Conservation (phyloP, 2,888 invertebrate genomes). For the Orchesellides sinensis region DNA sequence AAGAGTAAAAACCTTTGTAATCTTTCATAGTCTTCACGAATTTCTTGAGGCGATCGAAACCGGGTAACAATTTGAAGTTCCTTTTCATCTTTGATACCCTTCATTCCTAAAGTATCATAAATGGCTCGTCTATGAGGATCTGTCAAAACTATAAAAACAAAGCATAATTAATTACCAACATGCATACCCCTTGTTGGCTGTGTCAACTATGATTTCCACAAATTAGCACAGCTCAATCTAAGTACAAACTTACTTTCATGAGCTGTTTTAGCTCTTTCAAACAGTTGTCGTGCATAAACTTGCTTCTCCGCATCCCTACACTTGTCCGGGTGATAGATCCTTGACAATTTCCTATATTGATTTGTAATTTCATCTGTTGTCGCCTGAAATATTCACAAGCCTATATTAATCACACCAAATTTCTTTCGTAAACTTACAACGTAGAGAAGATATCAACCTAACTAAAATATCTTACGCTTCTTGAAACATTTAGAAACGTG, state of each 20-base stretch:
- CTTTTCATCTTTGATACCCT: conserved; percentile 84
- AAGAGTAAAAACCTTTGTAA: conserved; percentile 77
- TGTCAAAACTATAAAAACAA: conserved; percentile 83
- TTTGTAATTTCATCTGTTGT: conserved; percentile 93
- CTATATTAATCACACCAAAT: too few species aligned
- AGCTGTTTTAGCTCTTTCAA: conserved; percentile 94
- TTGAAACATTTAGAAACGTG: conserved; percentile 89
- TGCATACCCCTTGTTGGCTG: too few species aligned
- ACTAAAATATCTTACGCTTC: conserved; percentile 82
- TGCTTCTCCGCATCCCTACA: conserved; percentile 90
- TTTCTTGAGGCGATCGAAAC: conserved; percentile 95
- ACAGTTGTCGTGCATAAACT: conserved; percentile 93
- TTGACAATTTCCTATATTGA: conserved; percentile 93
- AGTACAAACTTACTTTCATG: conserved; percentile 88
- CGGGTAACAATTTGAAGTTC: conserved; percentile 84
- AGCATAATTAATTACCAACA: not conserved
- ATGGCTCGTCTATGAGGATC: conserved; percentile 97
- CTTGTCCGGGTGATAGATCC: conserved; percentile 98
- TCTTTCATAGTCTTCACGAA: conserved; percentile 96
- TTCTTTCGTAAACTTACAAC: too few species aligned
- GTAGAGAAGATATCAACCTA: too few species aligned
- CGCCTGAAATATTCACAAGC: too few species aligned
- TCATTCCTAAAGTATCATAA: conserved; percentile 93
- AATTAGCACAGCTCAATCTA: not conserved
- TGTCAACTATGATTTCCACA: not conserved